Base-by-base conservation (phyloP, 2,113 vertebrate genomes). In the Cheilinus undulatus region DNA sequence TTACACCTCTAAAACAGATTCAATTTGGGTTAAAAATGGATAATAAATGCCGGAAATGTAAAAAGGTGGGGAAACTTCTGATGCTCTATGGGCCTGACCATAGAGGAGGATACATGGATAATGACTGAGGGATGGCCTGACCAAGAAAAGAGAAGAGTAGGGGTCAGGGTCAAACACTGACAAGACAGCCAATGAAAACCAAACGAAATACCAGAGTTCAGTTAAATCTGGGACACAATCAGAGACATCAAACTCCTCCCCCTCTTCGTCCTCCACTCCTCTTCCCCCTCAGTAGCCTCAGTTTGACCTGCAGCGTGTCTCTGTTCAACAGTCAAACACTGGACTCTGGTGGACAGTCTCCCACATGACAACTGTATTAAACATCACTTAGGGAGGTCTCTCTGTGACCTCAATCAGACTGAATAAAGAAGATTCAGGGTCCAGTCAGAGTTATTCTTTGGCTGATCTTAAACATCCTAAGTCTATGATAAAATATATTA, bases 271-370 rank as follows among this genome's bases (percentile, higher is more conserved):
- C 12, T 32, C 53, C 32, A 61, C 22, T 38, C 27, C 24, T 7
- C 17, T 43, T 5, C 22, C 14, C 10, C 48, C 28, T 65, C 46
- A 78, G 40, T 66, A 73, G 71, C 65, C 79, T 83, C 46, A 58
- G 57, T 61, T 38, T 85, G 80, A 87, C 78, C 81, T 63, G 40
- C 43, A 70, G 60, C 63, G 61, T n/a, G 49, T 40, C 38, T 69
- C 38, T 63, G 38, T 71, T 80, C 43, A 60, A 28, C 71, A 76
- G 88, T 79, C 66, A 85, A 91, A 92, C 76, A 90, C 90, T 89
- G 91, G 88, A 88, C 91, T 84, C 91, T 91, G 84, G 80, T 91
- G 91, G 91, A 86, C 82, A 65, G 22, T 69, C 48, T 80, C 48
- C 40, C 78, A 30, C 76, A 90, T 86, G 62, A 89, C 90, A 87